Percentiles rank a stretch among this genome's conserved stretches.
Conservation (phyloP, 2,797 vertebrate species). For the Anableps anableps region DNA sequence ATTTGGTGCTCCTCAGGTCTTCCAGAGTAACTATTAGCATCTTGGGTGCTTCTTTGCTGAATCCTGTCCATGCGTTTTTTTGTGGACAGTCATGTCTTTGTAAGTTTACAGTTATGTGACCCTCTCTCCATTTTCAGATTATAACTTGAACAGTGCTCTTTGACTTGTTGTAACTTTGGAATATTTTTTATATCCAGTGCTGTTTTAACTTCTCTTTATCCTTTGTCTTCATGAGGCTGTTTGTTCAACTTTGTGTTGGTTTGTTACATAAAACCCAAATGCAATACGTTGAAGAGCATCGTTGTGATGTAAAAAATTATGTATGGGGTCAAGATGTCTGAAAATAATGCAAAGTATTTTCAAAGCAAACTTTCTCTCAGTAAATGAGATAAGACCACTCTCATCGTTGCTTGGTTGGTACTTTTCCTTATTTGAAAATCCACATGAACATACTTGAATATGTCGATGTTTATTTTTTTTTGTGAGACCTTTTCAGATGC, state of each 20-base stretch:
- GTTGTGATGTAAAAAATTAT: background rate
- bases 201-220: no score
- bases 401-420: background rate
- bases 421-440: conserved; percentile 2
- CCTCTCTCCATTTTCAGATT: no score
- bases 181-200: no score
- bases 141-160: no score
- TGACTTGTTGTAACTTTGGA: no score
- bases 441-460: background rate
- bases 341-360: background rate
- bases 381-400: background rate
- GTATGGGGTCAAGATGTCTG: background rate
- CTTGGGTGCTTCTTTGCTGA: no score
- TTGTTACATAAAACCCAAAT: background rate
- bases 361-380: background rate
- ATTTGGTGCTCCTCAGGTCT: no score
- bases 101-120: no score
- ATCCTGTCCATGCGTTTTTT: no score
- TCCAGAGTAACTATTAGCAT: no score
- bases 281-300: background rate
- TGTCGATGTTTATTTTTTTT: background rate
- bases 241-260: background rate
- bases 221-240: no score
- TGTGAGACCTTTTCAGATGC: background rate
- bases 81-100: no score